Evolutionary conservation across 2,113 vertebrate genomes (phyloP).

Genomic region (Odontophorus gujanensis): DNA sequence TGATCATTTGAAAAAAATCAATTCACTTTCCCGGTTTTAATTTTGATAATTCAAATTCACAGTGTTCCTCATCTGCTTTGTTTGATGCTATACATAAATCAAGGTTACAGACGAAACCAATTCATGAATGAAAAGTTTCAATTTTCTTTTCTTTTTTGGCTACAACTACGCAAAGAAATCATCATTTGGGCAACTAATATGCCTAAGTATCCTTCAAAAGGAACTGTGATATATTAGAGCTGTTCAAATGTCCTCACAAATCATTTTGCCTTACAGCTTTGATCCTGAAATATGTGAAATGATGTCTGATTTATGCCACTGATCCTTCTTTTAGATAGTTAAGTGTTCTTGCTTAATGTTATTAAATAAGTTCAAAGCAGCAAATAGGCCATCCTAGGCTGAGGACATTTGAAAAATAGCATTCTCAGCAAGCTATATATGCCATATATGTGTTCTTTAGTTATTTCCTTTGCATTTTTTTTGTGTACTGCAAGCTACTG

Average conservation of each 20-base stretch:
- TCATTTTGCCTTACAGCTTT: conserved; percentile 81
- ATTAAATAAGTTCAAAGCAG: conserved; percentile 80
- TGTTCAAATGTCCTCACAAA: conserved; percentile 78
- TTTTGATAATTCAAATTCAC: conserved; percentile 71
- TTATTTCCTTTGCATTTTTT: background rate
- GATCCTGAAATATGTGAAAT: conserved; percentile 81
- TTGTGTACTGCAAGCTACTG: background rate
- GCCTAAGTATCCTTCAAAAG: conserved; percentile 79
- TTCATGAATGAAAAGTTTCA: conserved; percentile 66
- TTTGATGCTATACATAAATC: conserved; percentile 72
- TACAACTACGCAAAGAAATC: conserved; percentile 72
- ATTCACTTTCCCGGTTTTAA: conserved; percentile 67
- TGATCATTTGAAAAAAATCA: conserved; percentile 39
- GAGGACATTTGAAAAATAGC: conserved; percentile 65
- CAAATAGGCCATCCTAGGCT: conserved; percentile 64
- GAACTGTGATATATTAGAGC: conserved; percentile 77
- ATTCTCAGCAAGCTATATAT: conserved; percentile 49
- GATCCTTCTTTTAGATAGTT: conserved; percentile 79
- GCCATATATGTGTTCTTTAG: conserved; percentile 4
- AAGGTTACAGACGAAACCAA: conserved; percentile 61
- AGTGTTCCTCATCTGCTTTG: conserved; percentile 51
- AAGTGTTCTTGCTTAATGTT: conserved; percentile 82
- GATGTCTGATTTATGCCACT: conserved; percentile 81
- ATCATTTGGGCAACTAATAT: conserved; percentile 82
- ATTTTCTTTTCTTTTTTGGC: conserved; percentile 74